Evolutionary conservation across 2,888 invertebrate species (phyloP).

Genomic region (Odontomyia ornata): DNA sequence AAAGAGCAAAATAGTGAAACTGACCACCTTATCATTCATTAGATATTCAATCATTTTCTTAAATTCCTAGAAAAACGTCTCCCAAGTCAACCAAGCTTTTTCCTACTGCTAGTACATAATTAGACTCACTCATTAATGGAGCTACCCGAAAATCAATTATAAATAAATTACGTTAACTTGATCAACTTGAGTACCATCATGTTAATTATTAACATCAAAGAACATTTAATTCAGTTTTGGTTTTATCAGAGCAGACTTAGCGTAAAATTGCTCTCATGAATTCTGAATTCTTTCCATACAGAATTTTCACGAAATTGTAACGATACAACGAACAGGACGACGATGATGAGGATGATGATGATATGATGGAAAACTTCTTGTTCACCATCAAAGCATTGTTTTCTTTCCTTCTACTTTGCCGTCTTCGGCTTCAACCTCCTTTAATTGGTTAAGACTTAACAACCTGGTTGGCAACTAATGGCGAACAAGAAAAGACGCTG

Average conservation of each 20-base stretch:
- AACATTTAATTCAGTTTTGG: not conserved
- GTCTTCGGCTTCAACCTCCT: not conserved
- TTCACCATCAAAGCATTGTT: not conserved
- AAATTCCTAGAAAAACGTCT: no score
- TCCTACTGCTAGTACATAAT: no score
- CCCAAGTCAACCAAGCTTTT: no score
- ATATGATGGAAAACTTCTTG: no score
- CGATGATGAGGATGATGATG: no score
- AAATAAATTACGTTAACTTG: slow-evolving; percentile 11
- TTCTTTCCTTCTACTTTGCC: not conserved
- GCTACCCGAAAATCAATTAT: not conserved
- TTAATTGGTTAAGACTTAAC: not conserved
- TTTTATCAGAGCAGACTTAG: not conserved
- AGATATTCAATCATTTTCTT: no score
- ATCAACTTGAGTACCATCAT: slow-evolving; percentile 1
- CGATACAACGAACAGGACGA: no score
- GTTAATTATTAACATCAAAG: slow-evolving; percentile 9
- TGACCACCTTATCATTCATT: no score
- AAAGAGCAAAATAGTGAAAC: no score
- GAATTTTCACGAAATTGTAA: not conserved
- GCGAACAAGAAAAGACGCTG: not conserved
- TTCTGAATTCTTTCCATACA: not conserved
- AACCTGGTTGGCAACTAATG: not conserved
- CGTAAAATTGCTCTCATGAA: not conserved
- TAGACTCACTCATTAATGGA: not conserved